Evolutionary conservation across 2,113 vertebrate species (phyloP), one percentile per base, ranked within the genome.

Genomic region (Cynocephalus volans): DNA sequence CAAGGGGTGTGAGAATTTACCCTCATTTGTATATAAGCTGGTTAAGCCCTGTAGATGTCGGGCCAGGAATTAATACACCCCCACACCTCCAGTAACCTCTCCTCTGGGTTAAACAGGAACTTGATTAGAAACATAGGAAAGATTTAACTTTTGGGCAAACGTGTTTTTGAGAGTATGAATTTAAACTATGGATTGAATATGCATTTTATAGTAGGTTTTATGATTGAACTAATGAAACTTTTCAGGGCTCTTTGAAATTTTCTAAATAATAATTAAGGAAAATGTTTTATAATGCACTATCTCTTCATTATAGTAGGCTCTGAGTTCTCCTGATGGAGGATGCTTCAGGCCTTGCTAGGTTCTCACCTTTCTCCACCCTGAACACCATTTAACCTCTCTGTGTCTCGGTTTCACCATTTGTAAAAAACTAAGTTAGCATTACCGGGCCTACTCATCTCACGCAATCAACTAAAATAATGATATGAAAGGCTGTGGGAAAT

Each of bases 181-280:
- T 83, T 89, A 96, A 69, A 91, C 91, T 83, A 45, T 52, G 50
- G 50, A 19, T 45, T 8, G 15, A 69, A 67, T 77, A 54, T 95
- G 26, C 65, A 87, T 95, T 95, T 97, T 92, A n/a, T n/a, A 92
- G 48, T 45, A 72, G 70, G 5, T 93, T 56, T 95, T 88, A 62
- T 93, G 67, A 90, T 76, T 91, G 88, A 96, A 33, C 80, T 90
- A 90, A 58, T 82, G 33, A 95, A 95, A 96, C 21, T 88, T 88
- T 84, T 92, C 36, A 91, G 50, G 58, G 7, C 24, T 95, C 67
- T 69, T 89, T 79, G 56, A 92, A 93, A 92, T 54, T 73, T 94
- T 72, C 41, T 82, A 72, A 81, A 80, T 28, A 88, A 33, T 84
- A 96, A 89, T 73, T 70, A 76, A 19, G 88, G 83, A 85, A 94